A percentile compares a stretch with the other conserved stretches of the same genome.
These are phyloP conservation scores for Brachionus plicatilis DNA, from an alignment of 1,140 invertebrate genomes.

Conservation along the genomic window DNA sequence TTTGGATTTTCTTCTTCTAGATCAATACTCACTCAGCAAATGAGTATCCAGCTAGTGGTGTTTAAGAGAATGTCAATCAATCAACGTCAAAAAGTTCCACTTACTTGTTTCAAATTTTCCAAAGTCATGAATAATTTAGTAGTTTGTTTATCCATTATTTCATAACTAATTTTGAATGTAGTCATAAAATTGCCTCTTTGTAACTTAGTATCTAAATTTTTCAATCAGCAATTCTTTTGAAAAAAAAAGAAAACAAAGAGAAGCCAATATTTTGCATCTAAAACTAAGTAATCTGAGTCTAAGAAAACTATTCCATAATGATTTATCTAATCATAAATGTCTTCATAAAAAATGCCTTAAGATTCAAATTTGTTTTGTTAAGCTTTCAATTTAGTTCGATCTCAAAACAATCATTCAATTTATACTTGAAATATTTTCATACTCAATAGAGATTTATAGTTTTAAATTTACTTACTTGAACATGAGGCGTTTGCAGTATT, in stretches of 20 bases:
- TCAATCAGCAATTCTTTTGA: neutral
- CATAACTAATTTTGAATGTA: neutral
- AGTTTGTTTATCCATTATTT: conserved; percentile 25
- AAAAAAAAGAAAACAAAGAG: neutral
- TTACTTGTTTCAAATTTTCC: conserved; percentile 40
- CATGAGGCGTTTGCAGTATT: conserved; percentile 3
- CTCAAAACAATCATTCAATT: neutral
- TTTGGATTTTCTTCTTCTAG: neutral
- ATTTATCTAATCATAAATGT: conserved; percentile 19
- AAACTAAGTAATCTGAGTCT: conserved; percentile 8
- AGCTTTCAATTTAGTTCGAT: neutral
- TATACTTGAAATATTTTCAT: neutral
- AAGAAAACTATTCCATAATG: neutral
- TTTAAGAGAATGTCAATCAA: neutral
- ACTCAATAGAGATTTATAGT: neutral
- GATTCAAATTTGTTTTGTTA: neutral
- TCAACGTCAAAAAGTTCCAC: neutral
- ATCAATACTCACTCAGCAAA: neutral
- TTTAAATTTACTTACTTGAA: conserved; percentile 22
- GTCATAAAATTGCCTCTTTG: neutral
- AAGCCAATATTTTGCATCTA: neutral
- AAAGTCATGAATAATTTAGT: conserved; percentile 32
- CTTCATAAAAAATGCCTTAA: neutral
- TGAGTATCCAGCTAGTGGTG: neutral
- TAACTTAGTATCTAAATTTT: neutral